phyloP scores from a whole-genome alignment of 1,140 invertebrate species.

The Drosophila bocki region DNA sequence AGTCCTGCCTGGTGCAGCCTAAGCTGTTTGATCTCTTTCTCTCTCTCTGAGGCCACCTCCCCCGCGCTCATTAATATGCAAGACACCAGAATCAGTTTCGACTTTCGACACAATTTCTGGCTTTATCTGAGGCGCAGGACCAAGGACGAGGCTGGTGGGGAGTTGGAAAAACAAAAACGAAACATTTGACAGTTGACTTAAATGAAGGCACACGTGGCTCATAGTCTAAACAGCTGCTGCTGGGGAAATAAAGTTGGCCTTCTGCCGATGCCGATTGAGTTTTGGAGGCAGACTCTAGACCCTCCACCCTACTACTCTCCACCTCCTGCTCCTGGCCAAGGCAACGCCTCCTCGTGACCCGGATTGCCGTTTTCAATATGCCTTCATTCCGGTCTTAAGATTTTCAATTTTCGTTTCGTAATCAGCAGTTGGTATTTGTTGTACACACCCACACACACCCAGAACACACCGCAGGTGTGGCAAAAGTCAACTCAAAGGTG shows the following conservation, averaged over 20 bases:
- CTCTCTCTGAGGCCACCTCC: not conserved
- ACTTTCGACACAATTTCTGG: slow-evolving; percentile 77
- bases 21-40: slow-evolving; percentile 58
- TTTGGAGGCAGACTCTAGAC: not conserved
- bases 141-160: not conserved
- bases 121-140: slow-evolving; percentile 50
- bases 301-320: not conserved
- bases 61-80: slow-evolving; percentile 75
- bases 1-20: slow-evolving; percentile 40
- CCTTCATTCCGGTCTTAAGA: slow-evolving; percentile 62
- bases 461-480: slow-evolving; percentile 65
- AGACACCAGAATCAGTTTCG: slow-evolving; percentile 71
- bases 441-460: slow-evolving; percentile 1
- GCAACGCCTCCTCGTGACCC: slow-evolving; percentile 13
- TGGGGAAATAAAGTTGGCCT: slow-evolving; percentile 48
- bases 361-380: slow-evolving; percentile 66
- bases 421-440: slow-evolving; percentile 68
- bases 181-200: slow-evolving; percentile 77
- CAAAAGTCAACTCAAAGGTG: slow-evolving; percentile 76
- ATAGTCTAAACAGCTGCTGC: slow-evolving; percentile 51
- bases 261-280: slow-evolving; percentile 30
- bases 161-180: slow-evolving; percentile 59
- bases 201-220: slow-evolving; percentile 75
- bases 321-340: not conserved
- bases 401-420: slow-evolving; percentile 82